Evolutionary conservation across 1,140 invertebrate genomes (phyloP), one percentile per base, ranked within the genome.

Genomic region (Cheumatopsyche charites): DNA sequence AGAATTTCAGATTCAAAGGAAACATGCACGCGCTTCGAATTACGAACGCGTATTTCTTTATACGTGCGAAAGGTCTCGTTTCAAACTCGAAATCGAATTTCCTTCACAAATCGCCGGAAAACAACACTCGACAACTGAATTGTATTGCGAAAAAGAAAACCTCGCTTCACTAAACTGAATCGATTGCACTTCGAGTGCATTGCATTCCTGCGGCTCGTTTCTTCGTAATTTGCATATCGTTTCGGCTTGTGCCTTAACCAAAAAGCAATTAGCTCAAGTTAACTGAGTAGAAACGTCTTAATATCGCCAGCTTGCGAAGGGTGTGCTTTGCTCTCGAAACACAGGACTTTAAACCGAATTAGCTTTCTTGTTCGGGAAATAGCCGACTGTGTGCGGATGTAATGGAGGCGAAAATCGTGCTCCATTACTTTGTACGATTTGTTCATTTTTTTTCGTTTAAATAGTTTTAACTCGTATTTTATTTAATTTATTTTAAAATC

Each of bases 231-330:
- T 73, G 72, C 72, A 73, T 73, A 73, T 67, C 67, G 63, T 73
- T 73, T 47, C 61, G 65, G 63, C 72, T 65, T 67, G 72, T 67
- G 58, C 67, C 29, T 58, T 65, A 73, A 73, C 72, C 72, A 65
- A 70, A 73, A 73, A 73, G 71, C 72, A 73, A 70, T 73, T 73
- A 73, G 72, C 67, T 36, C 23, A 58, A 67, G 55, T 70, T 69
- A 63, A 65, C 55, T 26, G 45, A 58, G 62, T 47, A 36, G 63
- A 55, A 68, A 72, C 49, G 70, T 72, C 70, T 72, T 72, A 72
- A 72, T 62, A 62, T 72, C 62, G 58, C 69, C 45, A 45, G 69
- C 58, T 63, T 63, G 61, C 43, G 29, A 36, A 4, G 29, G 29
- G 29, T 36, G 29, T 36, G 29, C 29, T 36, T 36, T 36, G 70